Percentiles rank a stretch among this genome's conserved stretches.
phyloP scores from a whole-genome alignment of 2,888 invertebrate genomes.

The Nycteola revayana region DNA sequence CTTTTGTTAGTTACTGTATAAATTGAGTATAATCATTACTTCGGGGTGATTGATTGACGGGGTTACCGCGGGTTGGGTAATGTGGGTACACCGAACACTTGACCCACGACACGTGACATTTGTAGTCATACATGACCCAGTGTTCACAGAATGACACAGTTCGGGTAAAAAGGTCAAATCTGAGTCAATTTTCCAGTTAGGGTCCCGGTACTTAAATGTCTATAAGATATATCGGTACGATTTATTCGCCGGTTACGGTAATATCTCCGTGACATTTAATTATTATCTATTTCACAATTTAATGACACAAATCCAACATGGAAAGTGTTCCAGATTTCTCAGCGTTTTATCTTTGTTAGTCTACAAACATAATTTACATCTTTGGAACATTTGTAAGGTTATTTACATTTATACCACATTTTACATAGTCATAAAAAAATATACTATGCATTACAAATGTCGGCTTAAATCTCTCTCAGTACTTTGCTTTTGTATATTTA shows the following conservation, averaged over 20 bases:
- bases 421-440: constrained; percentile 1
- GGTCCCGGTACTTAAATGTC: constrained; percentile 24
- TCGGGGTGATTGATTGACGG: constrained; percentile 42
- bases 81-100: constrained; percentile 35
- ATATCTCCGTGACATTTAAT: neutral
- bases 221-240: constrained; percentile 17
- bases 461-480: constrained; percentile 4
- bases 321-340: constrained; percentile 7
- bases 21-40: constrained; percentile 46
- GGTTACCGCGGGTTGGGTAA: constrained; percentile 36
- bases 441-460: constrained; percentile 4
- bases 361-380: neutral
- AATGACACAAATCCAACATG: constrained; percentile 20
- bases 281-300: constrained; percentile 26
- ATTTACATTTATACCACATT: neutral
- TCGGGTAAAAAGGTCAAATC: constrained; percentile 35
- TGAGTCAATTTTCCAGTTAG: constrained; percentile 24
- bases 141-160: constrained; percentile 36
- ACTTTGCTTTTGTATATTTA: constrained; percentile 8
- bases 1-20: constrained; percentile 32
- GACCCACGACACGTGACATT: constrained; percentile 42
- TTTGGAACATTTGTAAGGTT: neutral
- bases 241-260: constrained; percentile 10
- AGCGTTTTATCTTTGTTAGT: neutral
- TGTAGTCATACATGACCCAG: constrained; percentile 29